These are phyloP conservation scores for Aphaenogaster floridana DNA, from an alignment of 1,140 invertebrate species.

Conservation along the genomic window DNA sequence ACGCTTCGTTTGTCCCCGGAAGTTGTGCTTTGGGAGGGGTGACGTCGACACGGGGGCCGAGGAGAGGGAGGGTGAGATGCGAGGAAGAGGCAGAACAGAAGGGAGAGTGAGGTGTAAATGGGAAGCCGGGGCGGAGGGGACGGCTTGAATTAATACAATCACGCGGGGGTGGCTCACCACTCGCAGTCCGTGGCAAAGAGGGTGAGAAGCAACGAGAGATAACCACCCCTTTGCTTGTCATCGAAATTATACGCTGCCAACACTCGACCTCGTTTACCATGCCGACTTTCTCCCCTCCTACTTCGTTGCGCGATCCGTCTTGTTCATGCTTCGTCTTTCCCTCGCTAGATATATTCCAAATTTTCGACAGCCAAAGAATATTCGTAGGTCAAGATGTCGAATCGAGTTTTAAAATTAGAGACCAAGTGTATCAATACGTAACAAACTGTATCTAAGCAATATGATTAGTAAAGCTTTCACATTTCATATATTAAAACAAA, in stretches of 20 bases:
- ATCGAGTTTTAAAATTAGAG: conserved; percentile 58
- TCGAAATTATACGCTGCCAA: conserved; percentile 78
- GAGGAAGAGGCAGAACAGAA: conserved; percentile 66
- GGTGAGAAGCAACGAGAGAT: conserved; percentile 68
- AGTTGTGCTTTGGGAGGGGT: conserved; percentile 83
- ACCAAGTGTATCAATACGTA: conserved; percentile 49
- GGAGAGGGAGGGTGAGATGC: conserved; percentile 30
- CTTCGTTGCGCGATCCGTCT: background rate
- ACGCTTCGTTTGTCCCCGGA: conserved; percentile 87
- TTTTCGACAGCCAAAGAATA: conserved; percentile 44
- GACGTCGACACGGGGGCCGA: conserved; percentile 35
- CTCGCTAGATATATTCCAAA: conserved; percentile 14
- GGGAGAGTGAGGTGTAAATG: conserved; percentile 72
- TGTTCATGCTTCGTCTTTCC: conserved; percentile 28
- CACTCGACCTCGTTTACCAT: conserved; percentile 77
- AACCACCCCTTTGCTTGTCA: conserved; percentile 79
- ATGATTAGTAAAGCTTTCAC: background rate
- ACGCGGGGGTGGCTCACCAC: conserved; percentile 70
- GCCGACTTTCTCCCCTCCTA: conserved; percentile 50
- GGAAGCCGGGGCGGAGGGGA: conserved; percentile 76
- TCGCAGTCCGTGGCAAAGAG: conserved; percentile 70
- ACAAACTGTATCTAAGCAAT: conserved; percentile 49
- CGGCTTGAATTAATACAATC: conserved; percentile 85
- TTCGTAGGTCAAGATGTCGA: conserved; percentile 37
- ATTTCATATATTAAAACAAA: too few species aligned